Evolutionary conservation across 2,797 vertebrate species (phyloP).

Genomic region (Anisognathus igniventris): DNA sequence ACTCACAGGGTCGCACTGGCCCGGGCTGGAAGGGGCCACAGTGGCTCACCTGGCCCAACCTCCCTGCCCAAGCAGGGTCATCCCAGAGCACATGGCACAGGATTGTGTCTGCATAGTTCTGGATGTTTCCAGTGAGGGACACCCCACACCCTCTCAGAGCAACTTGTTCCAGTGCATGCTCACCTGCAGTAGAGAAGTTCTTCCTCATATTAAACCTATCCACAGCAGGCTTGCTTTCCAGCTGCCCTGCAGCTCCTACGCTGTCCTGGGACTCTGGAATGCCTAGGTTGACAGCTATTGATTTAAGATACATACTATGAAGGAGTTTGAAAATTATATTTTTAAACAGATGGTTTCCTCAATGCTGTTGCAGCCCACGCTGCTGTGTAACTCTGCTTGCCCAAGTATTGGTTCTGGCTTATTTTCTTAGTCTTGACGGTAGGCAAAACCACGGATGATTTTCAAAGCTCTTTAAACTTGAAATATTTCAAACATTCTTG

Average conservation of each 20-base stretch:
- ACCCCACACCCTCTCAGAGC: background rate
- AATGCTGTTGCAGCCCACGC: accelerated
- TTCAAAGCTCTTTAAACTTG: background rate
- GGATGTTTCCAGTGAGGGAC: background rate
- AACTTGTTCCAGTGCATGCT: background rate
- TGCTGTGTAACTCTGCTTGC: background rate
- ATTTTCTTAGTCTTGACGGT: background rate
- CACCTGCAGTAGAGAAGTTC: background rate
- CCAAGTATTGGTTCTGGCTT: background rate
- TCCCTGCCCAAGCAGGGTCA: background rate
- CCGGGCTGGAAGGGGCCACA: background rate
- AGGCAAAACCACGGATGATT: background rate
- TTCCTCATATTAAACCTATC: background rate
- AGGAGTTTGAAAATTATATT: background rate
- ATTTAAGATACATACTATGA: background rate
- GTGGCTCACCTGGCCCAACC: too few species aligned
- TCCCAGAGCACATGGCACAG: background rate
- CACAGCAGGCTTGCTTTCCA: background rate
- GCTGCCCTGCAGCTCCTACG: background rate
- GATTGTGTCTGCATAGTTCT: background rate
- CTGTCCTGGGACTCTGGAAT: background rate
- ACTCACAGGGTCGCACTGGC: accelerated
- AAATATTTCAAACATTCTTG: background rate
- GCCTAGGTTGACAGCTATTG: background rate
- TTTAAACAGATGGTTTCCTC: background rate